Evolutionary conservation across 2,113 vertebrate genomes (phyloP).

Genomic region (Eurypyga helias): DNA sequence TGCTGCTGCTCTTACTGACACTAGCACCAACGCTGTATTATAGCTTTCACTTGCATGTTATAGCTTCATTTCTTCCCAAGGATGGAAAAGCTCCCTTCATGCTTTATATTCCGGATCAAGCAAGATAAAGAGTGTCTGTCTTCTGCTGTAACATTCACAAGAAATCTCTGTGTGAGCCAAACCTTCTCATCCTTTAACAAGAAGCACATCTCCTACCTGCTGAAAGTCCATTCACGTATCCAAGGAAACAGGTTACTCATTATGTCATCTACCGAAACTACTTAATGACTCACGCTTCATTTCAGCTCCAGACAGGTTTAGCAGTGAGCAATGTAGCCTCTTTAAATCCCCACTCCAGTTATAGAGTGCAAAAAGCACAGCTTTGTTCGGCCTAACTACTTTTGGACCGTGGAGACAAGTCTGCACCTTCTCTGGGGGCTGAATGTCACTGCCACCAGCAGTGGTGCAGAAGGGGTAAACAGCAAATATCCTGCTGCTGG

Average conservation of each 20-base stretch:
- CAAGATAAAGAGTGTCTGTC: background rate
- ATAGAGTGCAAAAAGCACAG: background rate
- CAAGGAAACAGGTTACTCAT: slow-evolving; percentile 57
- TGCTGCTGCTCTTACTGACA: background rate
- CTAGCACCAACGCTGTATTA: background rate
- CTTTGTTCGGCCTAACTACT: background rate
- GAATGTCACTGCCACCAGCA: background rate
- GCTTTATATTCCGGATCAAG: background rate
- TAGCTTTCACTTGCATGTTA: background rate
- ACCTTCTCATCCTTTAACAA: slow-evolving; percentile 21
- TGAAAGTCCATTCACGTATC: slow-evolving; percentile 35
- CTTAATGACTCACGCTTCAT: slow-evolving; percentile 47
- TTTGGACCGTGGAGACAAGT: background rate
- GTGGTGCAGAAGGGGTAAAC: background rate
- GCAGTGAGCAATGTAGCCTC: background rate
- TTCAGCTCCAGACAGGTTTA: slow-evolving; percentile 15
- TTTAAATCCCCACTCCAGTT: background rate
- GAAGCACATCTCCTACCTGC: slow-evolving; percentile 32
- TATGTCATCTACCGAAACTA: slow-evolving; percentile 36
- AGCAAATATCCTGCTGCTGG: background rate
- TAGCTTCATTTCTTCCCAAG: background rate
- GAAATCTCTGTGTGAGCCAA: slow-evolving; percentile 3
- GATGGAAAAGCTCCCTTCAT: background rate
- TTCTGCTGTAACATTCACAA: background rate
- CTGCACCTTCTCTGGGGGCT: background rate